Percentiles rank a stretch among this genome's conserved stretches.
These are phyloP conservation scores for Molorchus minor DNA, from an alignment of 2,888 invertebrate species.

Conservation along the genomic window DNA sequence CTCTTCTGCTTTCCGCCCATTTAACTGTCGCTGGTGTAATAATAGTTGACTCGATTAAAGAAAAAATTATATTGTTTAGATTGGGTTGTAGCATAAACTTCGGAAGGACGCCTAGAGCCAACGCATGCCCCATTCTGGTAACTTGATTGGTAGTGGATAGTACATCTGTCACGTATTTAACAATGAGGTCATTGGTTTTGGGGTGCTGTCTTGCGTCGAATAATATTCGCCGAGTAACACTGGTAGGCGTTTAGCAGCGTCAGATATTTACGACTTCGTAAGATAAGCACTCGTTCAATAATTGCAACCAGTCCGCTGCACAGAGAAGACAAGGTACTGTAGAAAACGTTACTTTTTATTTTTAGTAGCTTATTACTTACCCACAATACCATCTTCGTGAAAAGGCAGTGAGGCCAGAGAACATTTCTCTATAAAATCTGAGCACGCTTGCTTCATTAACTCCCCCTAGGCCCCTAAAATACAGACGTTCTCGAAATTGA, in stretches of 20 bases:
- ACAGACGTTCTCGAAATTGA: slow-evolving; percentile 69
- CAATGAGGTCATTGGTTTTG: slow-evolving; percentile 61
- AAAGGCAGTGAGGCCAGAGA: slow-evolving; percentile 76
- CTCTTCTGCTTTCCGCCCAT: slow-evolving; percentile 91
- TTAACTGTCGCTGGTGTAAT: slow-evolving; percentile 71
- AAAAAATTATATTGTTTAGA: slow-evolving; percentile 67
- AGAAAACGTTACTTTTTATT: neutral
- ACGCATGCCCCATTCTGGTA: slow-evolving; percentile 83
- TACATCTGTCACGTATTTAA: slow-evolving; percentile 67
- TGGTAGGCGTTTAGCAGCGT: slow-evolving; percentile 81
- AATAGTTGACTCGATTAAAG: slow-evolving; percentile 71
- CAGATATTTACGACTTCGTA: slow-evolving; percentile 69
- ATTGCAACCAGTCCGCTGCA: slow-evolving; percentile 76
- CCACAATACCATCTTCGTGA: slow-evolving; percentile 68
- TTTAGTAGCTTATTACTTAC: slow-evolving; percentile 63
- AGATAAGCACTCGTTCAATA: slow-evolving; percentile 80
- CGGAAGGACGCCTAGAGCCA: slow-evolving; percentile 85
- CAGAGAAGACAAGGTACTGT: slow-evolving; percentile 1
- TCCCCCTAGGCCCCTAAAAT: slow-evolving; percentile 89
- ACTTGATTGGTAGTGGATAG: slow-evolving; percentile 69
- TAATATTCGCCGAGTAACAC: slow-evolving; percentile 74
- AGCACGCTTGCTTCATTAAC: slow-evolving; percentile 86
- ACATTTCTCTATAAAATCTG: slow-evolving; percentile 80
- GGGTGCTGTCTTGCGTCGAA: slow-evolving; percentile 53
- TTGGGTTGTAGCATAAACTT: slow-evolving; percentile 70